Evolutionary conservation across 2,113 vertebrate species (phyloP).

Genomic region (Marmota flaviventris): DNA sequence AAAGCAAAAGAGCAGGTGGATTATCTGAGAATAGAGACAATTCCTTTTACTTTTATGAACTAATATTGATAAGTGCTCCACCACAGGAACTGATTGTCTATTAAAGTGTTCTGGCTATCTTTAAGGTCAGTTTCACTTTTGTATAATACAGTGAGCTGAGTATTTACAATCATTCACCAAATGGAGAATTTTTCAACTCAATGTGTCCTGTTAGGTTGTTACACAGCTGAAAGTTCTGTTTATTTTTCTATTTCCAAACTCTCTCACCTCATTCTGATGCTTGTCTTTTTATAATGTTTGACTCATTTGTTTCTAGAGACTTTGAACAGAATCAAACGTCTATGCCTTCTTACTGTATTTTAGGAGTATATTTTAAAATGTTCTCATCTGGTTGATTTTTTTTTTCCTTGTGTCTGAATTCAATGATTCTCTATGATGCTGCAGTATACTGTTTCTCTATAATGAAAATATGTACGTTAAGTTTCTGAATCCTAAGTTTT

Average conservation of each 20-base stretch:
- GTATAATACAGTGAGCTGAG: constrained; percentile 82
- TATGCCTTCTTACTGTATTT: background rate
- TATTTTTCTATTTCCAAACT: background rate
- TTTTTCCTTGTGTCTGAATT: constrained; percentile 17
- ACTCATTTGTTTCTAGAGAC: background rate
- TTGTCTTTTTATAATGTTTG: constrained; percentile 39
- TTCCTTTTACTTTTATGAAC: constrained; percentile 88
- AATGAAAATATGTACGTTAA: constrained; percentile 34
- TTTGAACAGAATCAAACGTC: background rate
- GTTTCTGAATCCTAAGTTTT: constrained; percentile 7
- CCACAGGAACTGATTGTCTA: constrained; percentile 77
- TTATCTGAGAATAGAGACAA: constrained; percentile 84
- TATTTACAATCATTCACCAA: constrained; percentile 64
- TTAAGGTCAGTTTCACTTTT: constrained; percentile 73
- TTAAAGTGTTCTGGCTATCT: constrained; percentile 72
- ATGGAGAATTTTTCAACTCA: constrained; percentile 79
- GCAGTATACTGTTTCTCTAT: background rate
- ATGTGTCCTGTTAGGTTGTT: constrained; percentile 1
- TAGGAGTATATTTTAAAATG: background rate
- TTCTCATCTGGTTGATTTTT: background rate
- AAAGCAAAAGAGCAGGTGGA: constrained; percentile 74
- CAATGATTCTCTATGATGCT: background rate
- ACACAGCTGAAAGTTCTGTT: background rate
- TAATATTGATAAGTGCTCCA: constrained; percentile 87
- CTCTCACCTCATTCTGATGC: constrained; percentile 32